Conservation (phyloP, 2,113 vertebrate genomes). For the Mormyrus lacerda region DNA sequence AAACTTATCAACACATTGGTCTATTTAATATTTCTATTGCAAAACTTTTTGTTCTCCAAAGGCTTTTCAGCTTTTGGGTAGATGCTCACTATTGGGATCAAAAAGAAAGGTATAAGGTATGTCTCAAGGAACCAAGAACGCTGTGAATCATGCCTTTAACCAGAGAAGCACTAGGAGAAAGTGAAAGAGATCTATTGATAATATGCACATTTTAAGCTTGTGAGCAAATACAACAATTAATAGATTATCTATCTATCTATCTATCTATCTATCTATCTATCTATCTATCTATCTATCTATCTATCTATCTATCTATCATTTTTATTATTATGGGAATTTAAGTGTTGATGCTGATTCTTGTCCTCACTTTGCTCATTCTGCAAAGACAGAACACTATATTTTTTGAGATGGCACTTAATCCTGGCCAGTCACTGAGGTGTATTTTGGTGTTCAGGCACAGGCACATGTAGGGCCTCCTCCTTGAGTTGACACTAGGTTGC, state of each 20-base stretch:
- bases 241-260: not conserved
- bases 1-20: not conserved
- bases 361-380: not conserved
- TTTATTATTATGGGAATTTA: not conserved
- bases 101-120: not conserved
- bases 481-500: conserved; percentile 60
- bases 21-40: not conserved
- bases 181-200: not conserved
- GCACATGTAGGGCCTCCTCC: conserved; percentile 35
- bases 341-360: not conserved
- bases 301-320: not conserved
- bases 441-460: conserved; percentile 38
- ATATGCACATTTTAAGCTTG: conserved; percentile 18
- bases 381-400: not conserved
- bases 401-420: conserved; percentile 14
- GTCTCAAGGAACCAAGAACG: not conserved
- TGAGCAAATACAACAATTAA: conserved; percentile 28
- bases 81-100: not conserved
- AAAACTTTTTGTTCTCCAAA: not conserved
- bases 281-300: too few relatives aligned
- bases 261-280: too few relatives aligned
- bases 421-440: conserved; percentile 38
- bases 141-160: not conserved
- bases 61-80: not conserved
- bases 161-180: not conserved